A percentile compares a stretch with the other conserved stretches of the same genome.
Evolutionary conservation across 1,140 invertebrate species (phyloP).

Genomic region (Planococcus citri): DNA sequence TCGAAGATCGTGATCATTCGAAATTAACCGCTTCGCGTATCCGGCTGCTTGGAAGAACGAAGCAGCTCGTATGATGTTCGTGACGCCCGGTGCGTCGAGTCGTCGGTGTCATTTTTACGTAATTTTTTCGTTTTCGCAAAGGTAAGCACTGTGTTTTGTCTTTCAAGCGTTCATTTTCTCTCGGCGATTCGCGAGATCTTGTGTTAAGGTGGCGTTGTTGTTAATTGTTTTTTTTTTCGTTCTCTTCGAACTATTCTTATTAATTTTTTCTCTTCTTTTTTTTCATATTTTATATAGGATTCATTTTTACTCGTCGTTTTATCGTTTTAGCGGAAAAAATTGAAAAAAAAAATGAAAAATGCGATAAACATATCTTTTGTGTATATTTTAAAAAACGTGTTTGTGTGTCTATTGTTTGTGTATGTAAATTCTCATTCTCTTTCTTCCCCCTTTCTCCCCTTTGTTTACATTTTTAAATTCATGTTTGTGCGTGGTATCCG

Average conservation of each 20-base stretch:
- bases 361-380: neutral
- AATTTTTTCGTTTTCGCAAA: neutral
- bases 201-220: neutral
- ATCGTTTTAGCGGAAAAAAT: neutral
- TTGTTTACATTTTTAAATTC: no score
- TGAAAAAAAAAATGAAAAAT: no score
- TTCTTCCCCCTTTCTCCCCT: no score
- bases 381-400: no score
- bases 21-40: no score
- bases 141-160: constrained; percentile 1
- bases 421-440: no score
- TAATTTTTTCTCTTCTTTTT: neutral
- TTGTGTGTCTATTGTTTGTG: no score
- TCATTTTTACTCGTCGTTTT: neutral
- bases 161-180: neutral
- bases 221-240: neutral
- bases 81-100: no score
- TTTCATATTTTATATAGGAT: neutral
- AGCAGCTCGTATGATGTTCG: no score
- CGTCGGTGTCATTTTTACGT: neutral
- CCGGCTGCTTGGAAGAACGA: no score
- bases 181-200: neutral
- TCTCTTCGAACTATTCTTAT: neutral
- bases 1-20: no score
- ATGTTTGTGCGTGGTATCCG: no score